These are phyloP conservation scores for Hoplostethus atlanticus DNA, from an alignment of 2,797 vertebrate species.

Conservation along the genomic window DNA sequence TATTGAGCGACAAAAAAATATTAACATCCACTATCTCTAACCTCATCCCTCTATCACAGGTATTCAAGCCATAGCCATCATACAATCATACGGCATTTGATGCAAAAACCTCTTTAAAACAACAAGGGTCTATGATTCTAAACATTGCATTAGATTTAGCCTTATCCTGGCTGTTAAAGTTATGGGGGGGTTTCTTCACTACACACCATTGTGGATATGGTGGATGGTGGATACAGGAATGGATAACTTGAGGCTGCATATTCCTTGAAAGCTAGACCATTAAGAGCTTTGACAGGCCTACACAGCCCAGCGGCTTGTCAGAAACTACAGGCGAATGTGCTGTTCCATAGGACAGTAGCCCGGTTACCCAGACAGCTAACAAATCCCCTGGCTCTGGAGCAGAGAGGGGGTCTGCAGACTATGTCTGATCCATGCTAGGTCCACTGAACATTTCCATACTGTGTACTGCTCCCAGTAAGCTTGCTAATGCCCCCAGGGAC, in stretches of 20 bases:
- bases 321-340: constrained; percentile 51
- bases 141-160: not conserved
- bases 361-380: constrained; percentile 65
- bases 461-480: constrained; percentile 13
- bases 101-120: not conserved
- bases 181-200: not conserved
- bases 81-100: not conserved
- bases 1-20: not conserved
- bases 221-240: constrained; percentile 7
- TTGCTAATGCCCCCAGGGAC: constrained; percentile 33
- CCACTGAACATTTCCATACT: constrained; percentile 54
- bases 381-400: constrained; percentile 67
- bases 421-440: constrained; percentile 61
- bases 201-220: not conserved
- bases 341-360: constrained; percentile 63
- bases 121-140: not conserved
- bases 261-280: constrained; percentile 53
- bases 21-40: not conserved
- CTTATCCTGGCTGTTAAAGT: constrained; percentile 2
- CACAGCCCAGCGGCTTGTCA: constrained; percentile 73
- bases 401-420: constrained; percentile 53
- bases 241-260: constrained; percentile 4
- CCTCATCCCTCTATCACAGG: too few species aligned
- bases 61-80: not conserved
- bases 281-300: constrained; percentile 65